phyloP scores from a whole-genome alignment of 2,113 vertebrate species.

The Lates calcarifer region DNA sequence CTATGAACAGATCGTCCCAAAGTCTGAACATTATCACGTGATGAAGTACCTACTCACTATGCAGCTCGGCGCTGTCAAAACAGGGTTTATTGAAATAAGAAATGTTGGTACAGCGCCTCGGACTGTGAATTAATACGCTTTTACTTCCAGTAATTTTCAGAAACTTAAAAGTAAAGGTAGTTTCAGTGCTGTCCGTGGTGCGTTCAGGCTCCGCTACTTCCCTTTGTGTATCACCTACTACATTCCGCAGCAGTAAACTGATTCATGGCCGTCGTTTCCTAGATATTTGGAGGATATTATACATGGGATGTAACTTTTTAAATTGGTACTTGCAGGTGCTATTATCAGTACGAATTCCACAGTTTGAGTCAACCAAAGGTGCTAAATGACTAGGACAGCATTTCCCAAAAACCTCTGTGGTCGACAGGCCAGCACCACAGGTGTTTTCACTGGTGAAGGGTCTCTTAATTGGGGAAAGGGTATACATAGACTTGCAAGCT shows the following conservation, averaged over 20 bases:
- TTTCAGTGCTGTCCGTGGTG: background rate
- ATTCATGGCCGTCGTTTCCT: background rate
- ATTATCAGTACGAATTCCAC: too few relatives aligned
- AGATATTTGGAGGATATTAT: background rate
- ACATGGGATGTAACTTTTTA: too few relatives aligned
- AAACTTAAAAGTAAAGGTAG: background rate
- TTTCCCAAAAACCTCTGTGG: too few relatives aligned
- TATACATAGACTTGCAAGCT: too few relatives aligned
- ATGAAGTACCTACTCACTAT: background rate
- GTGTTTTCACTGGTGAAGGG: too few relatives aligned
- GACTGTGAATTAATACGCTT: background rate
- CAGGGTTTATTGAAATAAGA: background rate
- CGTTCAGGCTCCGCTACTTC: constrained; percentile 1
- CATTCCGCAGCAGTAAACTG: background rate
- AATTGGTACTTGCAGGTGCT: background rate
- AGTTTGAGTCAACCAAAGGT: too few relatives aligned
- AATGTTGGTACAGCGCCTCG: too few relatives aligned
- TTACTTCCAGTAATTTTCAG: background rate
- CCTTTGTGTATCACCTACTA: background rate
- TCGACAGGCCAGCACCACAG: too few relatives aligned
- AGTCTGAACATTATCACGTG: background rate
- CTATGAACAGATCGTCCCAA: too few relatives aligned
- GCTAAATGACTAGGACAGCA: too few relatives aligned
- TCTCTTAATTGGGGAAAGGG: too few relatives aligned
- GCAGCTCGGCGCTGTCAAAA: background rate